Conservation (phyloP, 2,113 vertebrate genomes). For the Mirounga angustirostris region DNA sequence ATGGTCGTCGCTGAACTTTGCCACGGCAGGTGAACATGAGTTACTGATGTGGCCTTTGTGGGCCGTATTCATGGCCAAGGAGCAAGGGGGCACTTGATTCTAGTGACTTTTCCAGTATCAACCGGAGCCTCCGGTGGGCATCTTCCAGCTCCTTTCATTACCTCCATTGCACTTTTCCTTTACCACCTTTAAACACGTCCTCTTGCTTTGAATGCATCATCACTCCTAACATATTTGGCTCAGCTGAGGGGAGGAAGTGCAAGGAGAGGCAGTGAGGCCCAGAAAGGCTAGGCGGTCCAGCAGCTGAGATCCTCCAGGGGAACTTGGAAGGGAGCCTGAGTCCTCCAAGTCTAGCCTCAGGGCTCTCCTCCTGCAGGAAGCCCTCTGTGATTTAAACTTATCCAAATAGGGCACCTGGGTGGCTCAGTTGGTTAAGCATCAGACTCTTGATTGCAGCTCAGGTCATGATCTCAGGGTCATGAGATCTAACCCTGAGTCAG, state of each 20-base stretch:
- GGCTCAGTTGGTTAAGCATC: neutral
- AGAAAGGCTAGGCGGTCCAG: neutral
- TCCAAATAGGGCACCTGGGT: neutral
- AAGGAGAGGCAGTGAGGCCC: neutral
- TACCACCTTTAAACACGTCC: neutral
- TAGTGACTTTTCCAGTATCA: neutral
- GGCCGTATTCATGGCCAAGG: no score
- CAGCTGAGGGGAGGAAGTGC: accelerated
- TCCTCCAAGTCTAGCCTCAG: neutral
- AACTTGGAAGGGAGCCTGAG: neutral
- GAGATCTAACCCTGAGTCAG: neutral
- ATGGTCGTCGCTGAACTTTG: accelerated
- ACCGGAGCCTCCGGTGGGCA: neutral
- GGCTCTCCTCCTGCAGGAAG: conserved; percentile 20
- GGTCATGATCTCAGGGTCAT: neutral
- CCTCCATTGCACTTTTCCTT: neutral
- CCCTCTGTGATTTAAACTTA: neutral
- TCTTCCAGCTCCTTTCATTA: neutral
- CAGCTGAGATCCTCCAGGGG: neutral
- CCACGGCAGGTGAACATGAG: accelerated
- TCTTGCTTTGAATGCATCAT: accelerated
- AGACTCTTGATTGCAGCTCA: neutral
- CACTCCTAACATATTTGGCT: neutral
- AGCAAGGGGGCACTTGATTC: neutral
- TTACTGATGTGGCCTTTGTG: accelerated